Conservation (phyloP, 2,888 invertebrate genomes). For the Tenthredo notha region DNA sequence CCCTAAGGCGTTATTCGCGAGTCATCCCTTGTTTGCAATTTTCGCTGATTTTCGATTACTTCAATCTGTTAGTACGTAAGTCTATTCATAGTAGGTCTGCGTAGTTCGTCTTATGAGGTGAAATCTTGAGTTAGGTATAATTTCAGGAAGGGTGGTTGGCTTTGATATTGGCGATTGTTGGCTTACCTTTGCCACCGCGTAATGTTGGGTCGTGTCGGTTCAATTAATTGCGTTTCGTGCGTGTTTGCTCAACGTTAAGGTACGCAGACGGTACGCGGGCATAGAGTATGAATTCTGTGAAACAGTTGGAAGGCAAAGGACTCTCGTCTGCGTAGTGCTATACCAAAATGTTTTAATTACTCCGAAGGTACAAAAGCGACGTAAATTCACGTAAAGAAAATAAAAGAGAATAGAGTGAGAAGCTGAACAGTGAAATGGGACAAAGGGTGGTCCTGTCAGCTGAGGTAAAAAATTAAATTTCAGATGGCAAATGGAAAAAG, state of each 20-base stretch:
- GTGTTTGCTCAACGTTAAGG: slow-evolving; percentile 24
- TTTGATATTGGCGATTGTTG: slow-evolving; percentile 28
- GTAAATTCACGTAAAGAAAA: slow-evolving; percentile 56
- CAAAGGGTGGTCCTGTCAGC: slow-evolving; percentile 58
- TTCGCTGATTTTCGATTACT: background rate
- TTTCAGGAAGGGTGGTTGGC: background rate
- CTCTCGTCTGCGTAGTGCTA: slow-evolving; percentile 49
- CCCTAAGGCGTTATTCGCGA: background rate
- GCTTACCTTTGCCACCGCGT: slow-evolving; percentile 16
- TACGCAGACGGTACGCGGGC: background rate
- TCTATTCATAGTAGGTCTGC: background rate
- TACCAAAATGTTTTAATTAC: slow-evolving; percentile 72
- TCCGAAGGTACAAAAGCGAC: slow-evolving; percentile 68
- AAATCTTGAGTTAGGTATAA: background rate
- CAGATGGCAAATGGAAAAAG: slow-evolving; percentile 35
- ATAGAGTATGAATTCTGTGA: slow-evolving; percentile 54
- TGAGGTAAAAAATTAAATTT: slow-evolving; percentile 65
- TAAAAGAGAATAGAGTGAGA: slow-evolving; percentile 57
- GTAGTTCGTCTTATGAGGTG: background rate
- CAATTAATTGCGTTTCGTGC: slow-evolving; percentile 32
- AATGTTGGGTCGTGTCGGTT: background rate
- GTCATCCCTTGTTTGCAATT: background rate
- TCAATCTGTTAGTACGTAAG: background rate
- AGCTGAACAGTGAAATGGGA: slow-evolving; percentile 60
- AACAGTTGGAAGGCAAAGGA: slow-evolving; percentile 55